These are phyloP conservation scores for Gonioctena quinquepunctata DNA, from an alignment of 1,140 invertebrate genomes.

Conservation along the genomic window DNA sequence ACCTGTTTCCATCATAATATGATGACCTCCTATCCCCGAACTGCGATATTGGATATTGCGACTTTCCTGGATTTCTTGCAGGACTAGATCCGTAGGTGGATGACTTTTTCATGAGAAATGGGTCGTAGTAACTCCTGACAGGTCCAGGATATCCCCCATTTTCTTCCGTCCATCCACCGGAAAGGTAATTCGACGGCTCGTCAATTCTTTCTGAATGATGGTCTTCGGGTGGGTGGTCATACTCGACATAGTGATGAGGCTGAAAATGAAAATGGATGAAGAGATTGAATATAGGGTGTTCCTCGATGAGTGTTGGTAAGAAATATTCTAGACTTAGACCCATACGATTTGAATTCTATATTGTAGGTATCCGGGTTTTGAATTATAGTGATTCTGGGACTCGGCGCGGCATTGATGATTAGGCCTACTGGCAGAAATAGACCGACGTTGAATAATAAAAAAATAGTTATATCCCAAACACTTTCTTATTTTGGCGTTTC, in stretches of 20 bases:
- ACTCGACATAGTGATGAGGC: not conserved
- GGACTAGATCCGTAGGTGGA: not conserved
- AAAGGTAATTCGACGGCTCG: not conserved
- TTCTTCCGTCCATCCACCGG: not conserved
- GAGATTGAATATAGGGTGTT: too few species aligned
- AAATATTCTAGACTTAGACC: too few species aligned
- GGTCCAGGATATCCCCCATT: not conserved
- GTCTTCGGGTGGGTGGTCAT: not conserved
- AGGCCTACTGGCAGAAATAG: too few species aligned
- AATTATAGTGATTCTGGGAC: too few species aligned
- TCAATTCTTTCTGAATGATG: not conserved
- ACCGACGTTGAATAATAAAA: too few species aligned
- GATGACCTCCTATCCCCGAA: not conserved
- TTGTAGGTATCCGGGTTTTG: too few species aligned
- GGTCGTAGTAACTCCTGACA: slow-evolving; percentile 2
- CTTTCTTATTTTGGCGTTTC: too few species aligned
- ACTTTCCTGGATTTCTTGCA: not conserved
- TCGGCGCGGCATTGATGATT: too few species aligned
- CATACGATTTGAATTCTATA: too few species aligned
- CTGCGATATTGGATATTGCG: not conserved
- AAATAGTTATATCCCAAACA: too few species aligned
- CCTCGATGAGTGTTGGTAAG: too few species aligned
- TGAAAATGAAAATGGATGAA: too few species aligned
- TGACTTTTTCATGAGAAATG: not conserved
- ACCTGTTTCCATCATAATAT: not conserved